phyloP scores from a whole-genome alignment of 1,140 invertebrate genomes.

The Drosophila triauraria region DNA sequence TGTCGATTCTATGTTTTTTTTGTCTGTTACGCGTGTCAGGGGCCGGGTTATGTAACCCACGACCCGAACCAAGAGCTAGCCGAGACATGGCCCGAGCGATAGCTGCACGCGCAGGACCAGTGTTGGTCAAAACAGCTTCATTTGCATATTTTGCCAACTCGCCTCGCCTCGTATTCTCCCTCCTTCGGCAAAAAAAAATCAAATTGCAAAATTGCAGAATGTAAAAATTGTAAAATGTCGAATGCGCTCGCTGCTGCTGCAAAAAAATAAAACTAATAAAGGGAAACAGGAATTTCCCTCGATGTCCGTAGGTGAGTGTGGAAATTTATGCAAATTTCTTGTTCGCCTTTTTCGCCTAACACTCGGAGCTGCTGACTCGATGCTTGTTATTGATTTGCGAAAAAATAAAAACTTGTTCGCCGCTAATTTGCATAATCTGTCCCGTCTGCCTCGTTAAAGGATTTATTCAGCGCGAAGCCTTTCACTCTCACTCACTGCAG shows the following conservation, averaged over 20 bases:
- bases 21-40: too few relatives aligned
- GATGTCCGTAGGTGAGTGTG: conserved; percentile 54
- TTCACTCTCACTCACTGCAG: conserved; percentile 49
- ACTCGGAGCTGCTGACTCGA: conserved; percentile 45
- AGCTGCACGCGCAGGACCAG: too few relatives aligned
- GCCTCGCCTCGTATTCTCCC: conserved; percentile 26
- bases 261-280: conserved; percentile 74
- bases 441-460: conserved; percentile 72
- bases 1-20: too few relatives aligned
- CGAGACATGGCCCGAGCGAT: too few relatives aligned
- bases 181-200: conserved; percentile 48
- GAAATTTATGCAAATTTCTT: conserved; percentile 70
- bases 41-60: too few relatives aligned
- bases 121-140: too few relatives aligned
- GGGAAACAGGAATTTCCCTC: conserved; percentile 48
- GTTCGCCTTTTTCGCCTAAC: conserved; percentile 46
- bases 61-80: too few relatives aligned
- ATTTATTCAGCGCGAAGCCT: conserved; percentile 66
- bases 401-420: conserved; percentile 50
- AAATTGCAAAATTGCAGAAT: conserved; percentile 65
- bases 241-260: conserved; percentile 41
- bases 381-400: conserved; percentile 71
- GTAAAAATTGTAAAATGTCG: conserved; percentile 70
- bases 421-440: conserved; percentile 78
- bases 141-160: conserved; percentile 76